Percentiles rank a stretch among this genome's conserved stretches.
These are phyloP conservation scores for Aphidius ervi DNA, from an alignment of 1,140 invertebrate species.

Conservation along the genomic window DNA sequence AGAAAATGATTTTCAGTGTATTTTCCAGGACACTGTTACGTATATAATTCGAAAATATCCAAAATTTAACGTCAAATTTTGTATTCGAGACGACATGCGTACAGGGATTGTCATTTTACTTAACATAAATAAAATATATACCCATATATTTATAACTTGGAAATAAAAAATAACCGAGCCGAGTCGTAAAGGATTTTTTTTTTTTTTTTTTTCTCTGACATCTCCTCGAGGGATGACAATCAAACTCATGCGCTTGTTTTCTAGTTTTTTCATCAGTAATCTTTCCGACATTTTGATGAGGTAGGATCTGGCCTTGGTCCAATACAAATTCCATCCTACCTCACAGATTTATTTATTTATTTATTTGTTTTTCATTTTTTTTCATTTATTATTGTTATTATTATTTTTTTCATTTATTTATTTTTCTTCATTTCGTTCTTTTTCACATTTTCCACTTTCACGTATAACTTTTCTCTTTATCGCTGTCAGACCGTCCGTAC, in stretches of 20 bases:
- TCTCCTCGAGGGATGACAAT: conserved; percentile 23
- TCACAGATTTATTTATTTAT: neutral
- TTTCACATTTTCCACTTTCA: neutral
- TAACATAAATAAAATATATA: neutral
- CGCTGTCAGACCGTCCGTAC: conserved; percentile 1
- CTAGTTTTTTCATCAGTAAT: conserved; percentile 18
- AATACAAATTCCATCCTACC: conserved; percentile 31
- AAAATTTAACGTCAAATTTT: no score
- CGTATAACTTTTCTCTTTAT: neutral
- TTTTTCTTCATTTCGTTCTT: conserved; percentile 11
- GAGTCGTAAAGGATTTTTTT: neutral
- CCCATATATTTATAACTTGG: neutral
- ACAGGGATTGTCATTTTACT: no score
- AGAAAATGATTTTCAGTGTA: no score
- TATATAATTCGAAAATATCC: no score
- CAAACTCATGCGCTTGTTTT: conserved; percentile 18
- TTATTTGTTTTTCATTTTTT: conserved; percentile 17
- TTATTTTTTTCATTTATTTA: neutral
- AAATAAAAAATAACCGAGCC: neutral
- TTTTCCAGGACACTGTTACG: no score
- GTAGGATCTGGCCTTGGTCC: conserved; percentile 39
- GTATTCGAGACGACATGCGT: no score
- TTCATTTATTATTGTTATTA: conserved; percentile 17
- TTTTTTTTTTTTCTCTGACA: conserved; percentile 16
- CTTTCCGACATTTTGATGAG: conserved; percentile 43